Base-by-base conservation (phyloP, 2,888 invertebrate species). In the Xestia xanthographa region DNA sequence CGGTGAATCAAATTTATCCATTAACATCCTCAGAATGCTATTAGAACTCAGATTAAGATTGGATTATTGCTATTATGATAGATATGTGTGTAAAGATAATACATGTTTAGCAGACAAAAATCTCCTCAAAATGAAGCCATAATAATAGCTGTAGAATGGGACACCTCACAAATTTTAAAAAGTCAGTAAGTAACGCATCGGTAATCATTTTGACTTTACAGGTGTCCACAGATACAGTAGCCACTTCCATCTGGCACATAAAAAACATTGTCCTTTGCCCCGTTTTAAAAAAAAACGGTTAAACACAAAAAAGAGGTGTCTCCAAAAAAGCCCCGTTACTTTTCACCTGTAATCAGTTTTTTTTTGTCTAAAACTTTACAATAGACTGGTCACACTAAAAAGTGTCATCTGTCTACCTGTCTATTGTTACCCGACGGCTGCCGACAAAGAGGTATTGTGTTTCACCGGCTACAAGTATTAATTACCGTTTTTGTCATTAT, bases 401-500 rank as follows among this genome's bases (percentile, higher is more conserved):
- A 82, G 80, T 80, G 79, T 86, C 87, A 83, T 83, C 78, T 81
- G 85, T 78, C 78, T 58, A 65, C 66, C 45, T 72, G 72, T 81
- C 77, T 83, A 75, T 85, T 86, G 87, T 86, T 78, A 77, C 58
- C 66, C 72, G 76, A 68, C 69, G 72, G 73, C 63, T 60, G 79
- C 84, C 84, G 84, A 87, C 87, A 87, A 86, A 87, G 86, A 75
- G 80, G 77, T 84, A 80, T 87, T 67, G 74, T 74, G 77, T 87
- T 87, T 65, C 87, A 80, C 69, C 34, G 66, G 68, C 17, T 66
- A 50, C 53, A 67, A 66, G 79, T 85, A 86, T 86, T 70, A 65
- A 83, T 87, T 86, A 83, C 86, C 65, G 73, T 87, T 86, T 87
- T 87, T 86, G 75, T 79, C 70, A 85, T 75, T 80, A 69, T 76